Evolutionary conservation across 1,140 invertebrate species (phyloP), one percentile per base, ranked within the genome.

Genomic region (Nilaparvata lugens): DNA sequence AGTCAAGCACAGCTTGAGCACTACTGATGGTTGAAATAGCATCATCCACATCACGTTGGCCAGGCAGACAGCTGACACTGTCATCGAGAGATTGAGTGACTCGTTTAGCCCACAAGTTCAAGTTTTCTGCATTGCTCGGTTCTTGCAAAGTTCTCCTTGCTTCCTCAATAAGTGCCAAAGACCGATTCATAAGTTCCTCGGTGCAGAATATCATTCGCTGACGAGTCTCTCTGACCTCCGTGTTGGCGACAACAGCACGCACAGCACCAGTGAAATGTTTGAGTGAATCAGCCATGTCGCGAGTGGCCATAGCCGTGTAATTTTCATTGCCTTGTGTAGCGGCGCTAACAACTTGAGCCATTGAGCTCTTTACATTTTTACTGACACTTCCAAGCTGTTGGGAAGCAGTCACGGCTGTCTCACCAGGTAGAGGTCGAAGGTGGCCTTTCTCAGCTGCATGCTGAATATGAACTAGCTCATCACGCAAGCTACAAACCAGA

Each of bases 31-130:
- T 84, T 61, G 83, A 81, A 66, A 96, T 87, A 0, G 91, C 89
- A 14, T 85, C 81, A 70, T 97, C 93, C 2, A 97, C 85, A 70
- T 95, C 93, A 65, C 86, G 81, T 68, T 96, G 92, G 0, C 93
- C 91, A 9, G 93, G 92, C 40, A 95, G 78, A 67, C 87, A 89
- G 62, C 86, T 87, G 5, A 95, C 81, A 2, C 85, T 86, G 42
- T 78, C 76, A 55, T 83, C 81, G 18, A 87, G 69, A 2, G 83
- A 76, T 56, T 67, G 72, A 1, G 81, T 79, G 2, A 87, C 81
- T 59, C 82, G 79, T 67, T 85, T 84, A 11, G 82, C 82, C 23
- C 86, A 84, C 56, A 79, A 76, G 25, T 80, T 77, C 6, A 89
- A 73, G 60, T 80, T 76, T 0, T 76, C 74, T 42, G 81, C 76